These are phyloP conservation scores for Drosophila formosana DNA, from an alignment of 2,888 invertebrate species.

Conservation along the genomic window DNA sequence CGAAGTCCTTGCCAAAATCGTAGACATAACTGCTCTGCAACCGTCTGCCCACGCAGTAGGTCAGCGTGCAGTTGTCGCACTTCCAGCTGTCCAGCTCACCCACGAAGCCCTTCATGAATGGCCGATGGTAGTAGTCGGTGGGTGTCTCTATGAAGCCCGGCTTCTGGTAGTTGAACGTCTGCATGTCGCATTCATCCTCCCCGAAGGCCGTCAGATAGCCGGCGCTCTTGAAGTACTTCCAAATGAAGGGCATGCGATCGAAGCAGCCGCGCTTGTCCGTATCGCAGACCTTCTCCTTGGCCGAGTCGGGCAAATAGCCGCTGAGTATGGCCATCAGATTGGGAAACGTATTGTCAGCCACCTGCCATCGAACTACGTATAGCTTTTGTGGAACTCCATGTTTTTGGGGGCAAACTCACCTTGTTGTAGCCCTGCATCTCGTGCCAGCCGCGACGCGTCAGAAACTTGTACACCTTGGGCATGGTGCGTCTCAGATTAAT, in stretches of 20 bases:
- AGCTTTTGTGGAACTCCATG: too few relatives aligned
- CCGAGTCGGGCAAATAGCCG: constrained; percentile 86
- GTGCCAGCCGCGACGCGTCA: constrained; percentile 88
- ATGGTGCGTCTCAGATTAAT: constrained; percentile 91
- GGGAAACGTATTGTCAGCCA: constrained; percentile 94
- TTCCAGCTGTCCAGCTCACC: constrained; percentile 72
- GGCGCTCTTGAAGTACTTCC: constrained; percentile 89
- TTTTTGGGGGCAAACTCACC: constrained; percentile 76
- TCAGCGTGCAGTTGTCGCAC: constrained; percentile 62
- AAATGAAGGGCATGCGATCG: constrained; percentile 90
- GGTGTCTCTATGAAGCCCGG: constrained; percentile 89
- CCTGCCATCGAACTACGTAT: constrained; percentile 82
- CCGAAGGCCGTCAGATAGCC: constrained; percentile 91
- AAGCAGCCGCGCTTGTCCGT: constrained; percentile 86
- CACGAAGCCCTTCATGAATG: constrained; percentile 89
- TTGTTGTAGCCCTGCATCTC: constrained; percentile 90
- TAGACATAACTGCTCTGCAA: constrained; percentile 88
- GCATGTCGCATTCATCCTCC: constrained; percentile 88
- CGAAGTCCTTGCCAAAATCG: constrained; percentile 88
- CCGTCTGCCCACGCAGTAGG: constrained; percentile 87
- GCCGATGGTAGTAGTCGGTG: constrained; percentile 91
- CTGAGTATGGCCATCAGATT: constrained; percentile 93
- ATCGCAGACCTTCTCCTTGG: constrained; percentile 85
- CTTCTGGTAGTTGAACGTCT: constrained; percentile 88
- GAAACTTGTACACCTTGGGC: constrained; percentile 88